These are phyloP conservation scores for Noturus placidus DNA, from an alignment of 2,113 vertebrate species.

Conservation along the genomic window DNA sequence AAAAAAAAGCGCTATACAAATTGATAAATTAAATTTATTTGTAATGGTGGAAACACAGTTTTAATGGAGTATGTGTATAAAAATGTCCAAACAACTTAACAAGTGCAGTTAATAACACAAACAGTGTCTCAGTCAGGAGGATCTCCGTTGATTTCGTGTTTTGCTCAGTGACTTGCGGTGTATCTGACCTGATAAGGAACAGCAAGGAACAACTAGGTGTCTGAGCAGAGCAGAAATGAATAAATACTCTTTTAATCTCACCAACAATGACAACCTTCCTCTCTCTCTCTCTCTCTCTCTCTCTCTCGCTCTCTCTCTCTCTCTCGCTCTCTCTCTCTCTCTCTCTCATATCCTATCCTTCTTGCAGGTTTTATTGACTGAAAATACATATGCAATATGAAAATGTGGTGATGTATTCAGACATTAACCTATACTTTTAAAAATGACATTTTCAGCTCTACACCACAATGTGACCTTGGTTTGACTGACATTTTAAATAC, in stretches of 20 bases:
- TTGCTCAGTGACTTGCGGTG: slow-evolving; percentile 22
- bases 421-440: slow-evolving; percentile 10
- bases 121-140: slow-evolving; percentile 10
- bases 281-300: not conserved
- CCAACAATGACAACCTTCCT: slow-evolving; percentile 13
- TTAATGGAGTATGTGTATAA: not conserved
- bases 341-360: not conserved
- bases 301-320: not conserved
- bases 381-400: slow-evolving; percentile 7
- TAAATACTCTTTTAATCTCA: slow-evolving; percentile 29
- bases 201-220: slow-evolving; percentile 16
- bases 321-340: not conserved
- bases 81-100: not conserved
- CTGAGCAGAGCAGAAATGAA: slow-evolving; percentile 20
- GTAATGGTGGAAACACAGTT: not conserved
- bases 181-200: slow-evolving; percentile 27
- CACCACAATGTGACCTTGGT: slow-evolving; percentile 9
- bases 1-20: too few species aligned
- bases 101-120: slow-evolving; percentile 37
- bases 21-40: too few species aligned
- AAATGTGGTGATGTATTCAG: slow-evolving; percentile 11
- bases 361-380: not conserved
- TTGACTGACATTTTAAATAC: slow-evolving; percentile 48
- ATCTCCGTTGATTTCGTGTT: slow-evolving; percentile 42
- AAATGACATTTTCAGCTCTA: slow-evolving; percentile 37